Conservation (phyloP, 1,140 invertebrate genomes). For the Tetranychus cinnabarinus region DNA sequence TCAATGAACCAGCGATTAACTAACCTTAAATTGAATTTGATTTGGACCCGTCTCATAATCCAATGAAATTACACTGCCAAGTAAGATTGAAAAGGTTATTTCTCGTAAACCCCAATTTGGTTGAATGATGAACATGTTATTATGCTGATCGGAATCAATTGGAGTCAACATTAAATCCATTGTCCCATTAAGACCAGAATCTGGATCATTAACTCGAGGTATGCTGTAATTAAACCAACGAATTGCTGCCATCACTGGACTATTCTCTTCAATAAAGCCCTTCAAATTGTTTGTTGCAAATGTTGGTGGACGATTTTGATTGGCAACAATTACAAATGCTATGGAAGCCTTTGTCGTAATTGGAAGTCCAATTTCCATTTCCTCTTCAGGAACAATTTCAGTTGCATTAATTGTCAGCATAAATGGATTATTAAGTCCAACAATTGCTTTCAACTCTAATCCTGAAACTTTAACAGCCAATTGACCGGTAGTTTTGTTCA, state of each 20-base stretch:
- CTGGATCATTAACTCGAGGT: constrained; percentile 5
- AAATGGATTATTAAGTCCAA: constrained; percentile 46
- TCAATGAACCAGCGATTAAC: background rate
- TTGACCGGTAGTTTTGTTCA: background rate
- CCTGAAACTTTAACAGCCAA: background rate
- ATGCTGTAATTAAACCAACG: constrained; percentile 8
- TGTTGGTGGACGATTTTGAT: constrained; percentile 15
- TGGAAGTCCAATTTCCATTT: constrained; percentile 17
- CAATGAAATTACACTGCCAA: constrained; percentile 37
- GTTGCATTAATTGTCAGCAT: constrained; percentile 56
- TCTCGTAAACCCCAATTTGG: constrained; percentile 59
- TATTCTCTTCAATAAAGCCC: constrained; percentile 51
- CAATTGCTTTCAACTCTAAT: constrained; percentile 46
- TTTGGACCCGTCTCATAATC: background rate
- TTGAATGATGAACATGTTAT: constrained; percentile 57
- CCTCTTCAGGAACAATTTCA: constrained; percentile 34
- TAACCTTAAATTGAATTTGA: background rate
- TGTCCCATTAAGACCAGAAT: constrained; percentile 46
- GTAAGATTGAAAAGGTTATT: constrained; percentile 50
- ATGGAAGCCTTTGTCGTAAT: constrained; percentile 13
- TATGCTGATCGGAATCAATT: background rate
- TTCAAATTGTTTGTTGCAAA: constrained; percentile 32
- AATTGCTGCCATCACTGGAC: constrained; percentile 26
- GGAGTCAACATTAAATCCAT: constrained; percentile 49
- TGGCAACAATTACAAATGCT: constrained; percentile 15